These are phyloP conservation scores for Amblyjoppa proteus DNA, from an alignment of 2,888 invertebrate species.

Conservation along the genomic window DNA sequence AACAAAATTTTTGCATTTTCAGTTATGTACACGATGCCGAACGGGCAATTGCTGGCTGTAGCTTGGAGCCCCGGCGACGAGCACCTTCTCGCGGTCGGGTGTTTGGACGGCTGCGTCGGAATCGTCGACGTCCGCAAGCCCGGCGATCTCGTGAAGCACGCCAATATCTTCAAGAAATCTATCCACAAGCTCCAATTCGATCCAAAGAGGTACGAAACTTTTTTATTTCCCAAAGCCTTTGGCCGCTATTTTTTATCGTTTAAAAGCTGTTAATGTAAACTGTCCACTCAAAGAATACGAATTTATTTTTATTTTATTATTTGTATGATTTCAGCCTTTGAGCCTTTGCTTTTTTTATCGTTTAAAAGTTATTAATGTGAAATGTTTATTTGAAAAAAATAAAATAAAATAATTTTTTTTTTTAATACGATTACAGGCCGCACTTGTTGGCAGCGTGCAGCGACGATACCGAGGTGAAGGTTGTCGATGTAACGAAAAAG, in stretches of 20 bases:
- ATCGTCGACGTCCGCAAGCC: slow-evolving; percentile 86
- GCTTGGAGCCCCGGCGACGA: slow-evolving; percentile 84
- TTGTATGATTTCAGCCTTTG: not conserved
- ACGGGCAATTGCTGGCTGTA: slow-evolving; percentile 83
- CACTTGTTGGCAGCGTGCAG: slow-evolving; percentile 85
- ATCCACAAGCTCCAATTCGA: slow-evolving; percentile 84
- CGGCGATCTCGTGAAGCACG: slow-evolving; percentile 79
- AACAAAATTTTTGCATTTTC: slow-evolving; percentile 64
- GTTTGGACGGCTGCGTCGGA: slow-evolving; percentile 86
- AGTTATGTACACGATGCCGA: slow-evolving; percentile 84
- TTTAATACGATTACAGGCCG: slow-evolving; percentile 70
- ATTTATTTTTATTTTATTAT: not conserved
- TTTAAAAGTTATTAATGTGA: no score
- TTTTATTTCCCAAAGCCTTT: not conserved
- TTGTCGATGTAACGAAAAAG: slow-evolving; percentile 83
- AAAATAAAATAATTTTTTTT: no score
- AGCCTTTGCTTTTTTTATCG: not conserved
- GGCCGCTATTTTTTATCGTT: not conserved
- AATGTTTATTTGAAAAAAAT: no score
- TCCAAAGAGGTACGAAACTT: slow-evolving; percentile 74
- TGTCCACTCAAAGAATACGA: no score
- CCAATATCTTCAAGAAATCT: slow-evolving; percentile 79
- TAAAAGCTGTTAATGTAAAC: no score
- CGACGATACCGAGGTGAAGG: slow-evolving; percentile 84
- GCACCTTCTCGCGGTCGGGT: slow-evolving; percentile 86